Base-by-base conservation (phyloP, 1,140 invertebrate genomes). In the Ceratitis capitata region DNA sequence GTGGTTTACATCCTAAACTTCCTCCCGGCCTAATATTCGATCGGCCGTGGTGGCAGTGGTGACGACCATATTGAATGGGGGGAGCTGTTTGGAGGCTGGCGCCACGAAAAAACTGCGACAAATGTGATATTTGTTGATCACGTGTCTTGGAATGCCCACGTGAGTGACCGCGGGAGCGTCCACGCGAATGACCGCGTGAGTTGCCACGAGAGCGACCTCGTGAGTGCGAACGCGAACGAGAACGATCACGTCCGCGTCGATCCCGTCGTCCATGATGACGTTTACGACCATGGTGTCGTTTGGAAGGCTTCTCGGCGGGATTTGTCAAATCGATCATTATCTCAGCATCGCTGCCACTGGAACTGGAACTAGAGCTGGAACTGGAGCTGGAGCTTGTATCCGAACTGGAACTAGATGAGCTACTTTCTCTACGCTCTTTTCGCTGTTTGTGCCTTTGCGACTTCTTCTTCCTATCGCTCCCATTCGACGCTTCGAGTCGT, bases 201-300 rank as follows among this genome's bases (percentile, higher is more conserved):
- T 23, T n/a, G 10, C 58, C 26, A 61, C 58, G 58, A 14, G 56
- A 58, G 3, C 26, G 56, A 23, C 26, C 56, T 10, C 56, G 61
- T 0, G 64, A 74, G 0, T 39, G 16, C 29, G 64, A 35, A 74
- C 64, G 64, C 39, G 64, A 74, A 9, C 64, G 64, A 6, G 64
- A 74, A 26, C 64, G 64, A 74, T 39, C 64, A 39, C 64, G 64
- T 39, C 32, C 29, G 14, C 64, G 64, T 74, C 64, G 61, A 69
- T 69, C 16, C 10, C 61, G 61, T 19, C 69, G 69, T 12, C n/a
- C 69, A 78, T 78, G 69, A 78, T 78, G 39, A 26, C 26, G 69
- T 26, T 78, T 78, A 78, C 69, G 69, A 9, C 69, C 69, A 45
- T 78, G 69, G 6, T 45, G 69, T 4, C 69, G 39, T 19, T 78